A percentile compares a stretch with the other conserved stretches of the same genome.
These are phyloP conservation scores for Enteromius radiatus DNA, from an alignment of 2,797 vertebrate species.

Conservation along the genomic window DNA sequence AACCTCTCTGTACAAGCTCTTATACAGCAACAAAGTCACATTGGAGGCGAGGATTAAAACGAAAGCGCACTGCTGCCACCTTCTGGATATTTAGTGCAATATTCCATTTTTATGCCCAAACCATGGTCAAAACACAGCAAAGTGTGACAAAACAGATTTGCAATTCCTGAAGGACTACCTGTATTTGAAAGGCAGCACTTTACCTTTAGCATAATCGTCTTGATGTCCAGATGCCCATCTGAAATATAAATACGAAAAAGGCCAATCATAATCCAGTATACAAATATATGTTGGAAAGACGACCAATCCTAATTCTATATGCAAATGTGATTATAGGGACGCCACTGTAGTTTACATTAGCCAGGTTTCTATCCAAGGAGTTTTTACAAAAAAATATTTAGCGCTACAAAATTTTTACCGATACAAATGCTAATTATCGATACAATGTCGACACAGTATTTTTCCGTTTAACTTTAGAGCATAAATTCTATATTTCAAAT, in stretches of 20 bases:
- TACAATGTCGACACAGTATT: no score
- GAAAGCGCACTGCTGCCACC: constrained; percentile 73
- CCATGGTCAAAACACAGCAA: background rate
- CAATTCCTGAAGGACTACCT: background rate
- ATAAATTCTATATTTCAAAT: no score
- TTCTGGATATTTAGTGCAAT: constrained; percentile 61
- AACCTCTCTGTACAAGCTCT: background rate
- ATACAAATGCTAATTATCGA: no score
- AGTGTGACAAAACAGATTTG: background rate
- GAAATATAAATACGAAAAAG: background rate
- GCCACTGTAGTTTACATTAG: no score
- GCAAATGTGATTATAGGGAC: background rate
- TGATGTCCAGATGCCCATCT: background rate
- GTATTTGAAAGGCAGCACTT: background rate
- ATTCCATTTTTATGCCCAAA: background rate
- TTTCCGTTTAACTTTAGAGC: no score
- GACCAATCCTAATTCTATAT: background rate
- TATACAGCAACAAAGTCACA: background rate
- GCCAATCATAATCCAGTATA: background rate
- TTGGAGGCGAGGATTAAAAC: background rate
- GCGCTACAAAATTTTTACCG: no score
- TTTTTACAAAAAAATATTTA: no score
- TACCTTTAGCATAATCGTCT: background rate
- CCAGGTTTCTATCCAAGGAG: no score
- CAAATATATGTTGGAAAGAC: background rate